These are phyloP conservation scores for Neolamprologus ventralis DNA, from an alignment of 2,113 vertebrate species.

Conservation along the genomic window DNA sequence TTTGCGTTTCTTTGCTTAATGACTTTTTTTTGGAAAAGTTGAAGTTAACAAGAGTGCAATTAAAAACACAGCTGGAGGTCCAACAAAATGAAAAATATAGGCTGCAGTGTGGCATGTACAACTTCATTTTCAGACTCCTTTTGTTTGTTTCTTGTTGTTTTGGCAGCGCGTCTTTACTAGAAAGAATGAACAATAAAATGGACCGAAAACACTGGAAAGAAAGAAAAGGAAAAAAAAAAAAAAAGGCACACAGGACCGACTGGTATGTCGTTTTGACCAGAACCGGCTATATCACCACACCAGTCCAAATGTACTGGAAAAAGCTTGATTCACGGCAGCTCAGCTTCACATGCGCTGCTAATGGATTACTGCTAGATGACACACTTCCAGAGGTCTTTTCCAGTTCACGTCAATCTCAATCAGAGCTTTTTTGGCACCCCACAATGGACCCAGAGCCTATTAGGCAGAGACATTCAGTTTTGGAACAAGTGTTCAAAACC, in stretches of 20 bases:
- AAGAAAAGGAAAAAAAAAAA: fast-evolving
- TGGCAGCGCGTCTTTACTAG: not conserved
- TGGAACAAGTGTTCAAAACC: not conserved
- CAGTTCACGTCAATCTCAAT: not conserved
- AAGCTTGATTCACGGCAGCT: not conserved
- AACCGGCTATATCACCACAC: not conserved
- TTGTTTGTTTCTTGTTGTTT: not conserved
- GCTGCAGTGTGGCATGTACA: not conserved
- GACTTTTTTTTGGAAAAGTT: not conserved
- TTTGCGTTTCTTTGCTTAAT: not conserved
- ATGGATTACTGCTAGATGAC: not conserved
- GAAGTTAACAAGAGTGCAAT: not conserved
- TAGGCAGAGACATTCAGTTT: not conserved
- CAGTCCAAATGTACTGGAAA: not conserved
- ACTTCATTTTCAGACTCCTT: not conserved
- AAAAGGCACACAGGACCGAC: too few relatives aligned
- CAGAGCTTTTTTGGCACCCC: not conserved
- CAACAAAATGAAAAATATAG: not conserved
- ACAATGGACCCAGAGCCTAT: not conserved
- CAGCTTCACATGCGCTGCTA: not conserved
- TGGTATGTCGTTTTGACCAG: not conserved
- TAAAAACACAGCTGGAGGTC: not conserved
- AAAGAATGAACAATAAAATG: not conserved
- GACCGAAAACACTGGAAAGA: not conserved
- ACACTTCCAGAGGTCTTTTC: not conserved